A percentile compares a stretch with the other conserved stretches of the same genome.
Evolutionary conservation across 64 coral and sea anemone species (phyloP).

Genomic region (Orbicella faveolata): DNA sequence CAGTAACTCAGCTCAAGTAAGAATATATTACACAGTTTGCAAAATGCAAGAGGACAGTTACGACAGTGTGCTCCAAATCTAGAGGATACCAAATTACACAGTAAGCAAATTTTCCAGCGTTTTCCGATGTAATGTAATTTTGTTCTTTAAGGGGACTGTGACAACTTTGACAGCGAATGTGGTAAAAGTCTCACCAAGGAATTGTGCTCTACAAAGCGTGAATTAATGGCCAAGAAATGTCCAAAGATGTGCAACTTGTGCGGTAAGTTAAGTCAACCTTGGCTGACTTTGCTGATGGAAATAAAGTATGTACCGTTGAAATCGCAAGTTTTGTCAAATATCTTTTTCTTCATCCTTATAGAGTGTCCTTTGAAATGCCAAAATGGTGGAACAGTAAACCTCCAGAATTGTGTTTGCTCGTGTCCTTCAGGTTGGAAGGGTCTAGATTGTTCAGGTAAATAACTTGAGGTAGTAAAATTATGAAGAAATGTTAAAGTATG

Average conservation of each 20-base stretch:
- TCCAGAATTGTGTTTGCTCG: constrained; percentile 43
- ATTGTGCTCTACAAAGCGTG: constrained; percentile 27
- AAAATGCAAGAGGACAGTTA: neutral
- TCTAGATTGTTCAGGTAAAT: constrained; percentile 65
- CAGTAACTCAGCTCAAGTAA: too few relatives aligned
- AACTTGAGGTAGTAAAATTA: neutral
- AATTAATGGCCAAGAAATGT: constrained; percentile 58
- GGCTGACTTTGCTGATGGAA: too few relatives aligned
- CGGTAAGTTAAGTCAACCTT: constrained; percentile 18
- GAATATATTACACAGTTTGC: too few relatives aligned
- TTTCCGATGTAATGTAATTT: neutral
- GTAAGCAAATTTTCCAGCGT: neutral
- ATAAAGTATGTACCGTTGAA: too few relatives aligned
- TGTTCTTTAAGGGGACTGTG: constrained; percentile 43
- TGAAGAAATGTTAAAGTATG: neutral
- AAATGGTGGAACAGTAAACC: constrained; percentile 44
- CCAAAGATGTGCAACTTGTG: constrained; percentile 66
- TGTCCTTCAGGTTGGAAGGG: constrained; percentile 32
- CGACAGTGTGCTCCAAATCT: neutral
- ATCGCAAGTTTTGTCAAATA: too few relatives aligned
- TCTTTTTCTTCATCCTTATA: neutral
- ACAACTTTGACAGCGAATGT: constrained; percentile 50
- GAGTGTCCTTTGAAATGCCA: constrained; percentile 56
- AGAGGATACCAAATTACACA: neutral
- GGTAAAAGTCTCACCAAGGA: constrained; percentile 9